phyloP scores from a whole-genome alignment of 2,888 invertebrate species.

The Hirtodrosophila duncani region DNA sequence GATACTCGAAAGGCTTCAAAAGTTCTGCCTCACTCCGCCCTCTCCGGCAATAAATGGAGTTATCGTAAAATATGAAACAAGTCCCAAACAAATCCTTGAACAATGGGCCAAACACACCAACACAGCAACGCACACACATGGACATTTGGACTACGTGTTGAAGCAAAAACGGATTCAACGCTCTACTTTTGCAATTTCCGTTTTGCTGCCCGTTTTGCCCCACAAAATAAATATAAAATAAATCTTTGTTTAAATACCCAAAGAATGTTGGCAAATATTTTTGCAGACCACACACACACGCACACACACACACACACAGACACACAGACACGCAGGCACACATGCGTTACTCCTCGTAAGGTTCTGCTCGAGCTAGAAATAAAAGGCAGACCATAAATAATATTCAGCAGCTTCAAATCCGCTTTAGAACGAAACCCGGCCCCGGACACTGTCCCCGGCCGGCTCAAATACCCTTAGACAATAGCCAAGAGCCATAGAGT shows the following conservation, averaged over 20 bases:
- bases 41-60: slow-evolving; percentile 57
- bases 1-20: slow-evolving; percentile 38
- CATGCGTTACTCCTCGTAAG: slow-evolving; percentile 42
- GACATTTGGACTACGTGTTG: slow-evolving; percentile 50
- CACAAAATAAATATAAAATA: slow-evolving; percentile 60
- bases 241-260: slow-evolving; percentile 71
- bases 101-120: slow-evolving; percentile 48
- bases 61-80: slow-evolving; percentile 72
- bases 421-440: slow-evolving; percentile 56
- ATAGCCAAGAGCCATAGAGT: no score
- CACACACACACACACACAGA: no score
- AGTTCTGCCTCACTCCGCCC: no score
- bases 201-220: slow-evolving; percentile 44
- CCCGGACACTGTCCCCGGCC: no score
- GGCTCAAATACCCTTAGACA: no score
- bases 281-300: slow-evolving; percentile 20
- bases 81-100: slow-evolving; percentile 67
- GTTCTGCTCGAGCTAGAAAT: slow-evolving; percentile 49
- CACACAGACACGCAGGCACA: not conserved
- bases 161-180: slow-evolving; percentile 72
- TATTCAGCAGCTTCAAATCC: slow-evolving; percentile 66
- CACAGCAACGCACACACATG: slow-evolving; percentile 18
- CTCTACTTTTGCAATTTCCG: slow-evolving; percentile 73
- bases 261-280: slow-evolving; percentile 71
- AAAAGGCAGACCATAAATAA: slow-evolving; percentile 64